Base-by-base conservation (phyloP, 35 echinoderm and acorn worm species). In the Ophiothrix spiculata region DNA sequence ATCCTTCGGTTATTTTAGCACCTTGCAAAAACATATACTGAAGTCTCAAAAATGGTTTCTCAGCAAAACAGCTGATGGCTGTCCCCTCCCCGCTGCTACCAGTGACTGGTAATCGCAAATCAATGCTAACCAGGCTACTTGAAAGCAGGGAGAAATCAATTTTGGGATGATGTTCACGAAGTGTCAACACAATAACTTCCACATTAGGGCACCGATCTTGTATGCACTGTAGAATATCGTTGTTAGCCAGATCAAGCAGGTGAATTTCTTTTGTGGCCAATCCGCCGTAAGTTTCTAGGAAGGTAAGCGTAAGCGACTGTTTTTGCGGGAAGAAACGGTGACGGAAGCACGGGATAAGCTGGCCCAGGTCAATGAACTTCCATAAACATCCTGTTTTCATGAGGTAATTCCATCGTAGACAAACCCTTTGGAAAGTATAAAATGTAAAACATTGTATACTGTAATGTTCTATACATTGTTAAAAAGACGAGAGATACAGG, bases 371-470 rank as follows among this genome's bases (percentile, higher is more conserved):
- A 15, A 69, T 69, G 60, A 69, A 69, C 29, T 69, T 69, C 60
- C 60, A 69, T n/a, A 69, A n/a, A 28, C 60, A 15, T n/a, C 60
- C 60, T 69, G 60, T 69, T 69, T 69, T 69, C 60, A 69, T 69
- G 60, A 69, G 60, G 60, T 69, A 69, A 69, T 69, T 69, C 60
- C 60, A 69, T 69, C 60, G 17, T 15, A 69, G 60, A n/a, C 60
- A 69, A 15, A 69, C 60, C 60, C 60, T 69, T 69, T 69, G 23
- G 23, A 2, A 69, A 28, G 8, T 4, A n/a, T n/a, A n/a, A n/a
- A n/a, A n/a, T n/a, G n/a, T n/a, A n/a, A n/a, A n/a, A n/a, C n/a
- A n/a, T n/a, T n/a, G n/a, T n/a, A n/a, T n/a, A n/a, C n/a, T n/a
- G n/a, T n/a, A n/a, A n/a, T n/a, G n/a, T n/a, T n/a, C n/a, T n/a